Base-by-base conservation (phyloP, 2,113 vertebrate genomes). In the Gasterosteus nipponicus region DNA sequence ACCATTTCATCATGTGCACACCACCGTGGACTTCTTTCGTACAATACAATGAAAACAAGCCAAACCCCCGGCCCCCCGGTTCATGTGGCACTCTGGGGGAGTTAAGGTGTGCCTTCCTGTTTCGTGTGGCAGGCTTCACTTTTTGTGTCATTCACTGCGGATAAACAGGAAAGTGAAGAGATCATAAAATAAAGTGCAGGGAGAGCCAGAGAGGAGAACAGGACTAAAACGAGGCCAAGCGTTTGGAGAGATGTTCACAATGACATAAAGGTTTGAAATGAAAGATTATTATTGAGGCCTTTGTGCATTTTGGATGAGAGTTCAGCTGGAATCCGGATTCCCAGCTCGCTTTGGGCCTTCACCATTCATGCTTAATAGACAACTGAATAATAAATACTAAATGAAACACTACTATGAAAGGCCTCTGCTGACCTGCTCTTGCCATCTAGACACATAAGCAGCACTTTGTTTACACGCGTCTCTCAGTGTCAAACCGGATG, bases 81-180 rank as follows among this genome's bases (percentile, higher is more conserved):
- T 75, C 53, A 54, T 51, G 15, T 53, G 80, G 57, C 42, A 5
- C 81, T 61, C 35, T 22, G 10, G 41, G 46, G 44, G 61, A 46
- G 31, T 7, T 69, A 49, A 80, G 77, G 69, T 66, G 83, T 83
- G 83, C 14, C 85, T 87, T 87, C 84, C 87, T 87, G 85, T 72
- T 83, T 80, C 31, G 73, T 71, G 64, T 74, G 71, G 65, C 67
- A 75, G 67, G 62, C 65, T 39, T 79, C 76, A 54, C 44, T 72
- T 76, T 60, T 54, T 18, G 33, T 63, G 61, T 38, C 57, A 59
- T 15, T 56, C 54, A 31, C 12, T 39, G 35, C 31, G 64, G 38
- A 70, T 57, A 75, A 70, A 54, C 22, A 18, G 59, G 42, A 63
- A 38, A 33, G 78, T 35, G 62, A 64, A 22, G 61, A 59, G 57